Percentiles rank a stretch among this genome's conserved stretches.
These are phyloP conservation scores for Cryptomyrus ogoouensis DNA, from an alignment of 2,113 vertebrate genomes.

Conservation along the genomic window DNA sequence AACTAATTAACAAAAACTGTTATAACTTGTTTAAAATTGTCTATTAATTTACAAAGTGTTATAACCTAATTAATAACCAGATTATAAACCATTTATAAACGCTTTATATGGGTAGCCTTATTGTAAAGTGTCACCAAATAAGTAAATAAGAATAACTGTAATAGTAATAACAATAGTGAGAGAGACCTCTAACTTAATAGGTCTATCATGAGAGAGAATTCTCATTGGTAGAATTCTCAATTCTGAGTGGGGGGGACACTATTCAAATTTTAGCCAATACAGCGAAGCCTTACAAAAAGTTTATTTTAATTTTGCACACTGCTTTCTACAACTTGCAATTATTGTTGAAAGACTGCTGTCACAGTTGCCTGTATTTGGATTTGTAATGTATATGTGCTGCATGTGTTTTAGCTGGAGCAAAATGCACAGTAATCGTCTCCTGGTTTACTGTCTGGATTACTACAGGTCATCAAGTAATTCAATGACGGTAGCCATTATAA, in stretches of 20 bases:
- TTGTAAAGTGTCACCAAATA: too few relatives aligned
- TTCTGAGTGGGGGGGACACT: background rate
- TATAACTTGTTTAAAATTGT: too few relatives aligned
- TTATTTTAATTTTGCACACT: background rate
- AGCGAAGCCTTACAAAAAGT: background rate
- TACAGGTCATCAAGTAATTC: background rate
- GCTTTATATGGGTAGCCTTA: too few relatives aligned
- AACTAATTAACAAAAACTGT: too few relatives aligned
- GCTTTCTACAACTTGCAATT: background rate
- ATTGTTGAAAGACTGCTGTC: background rate
- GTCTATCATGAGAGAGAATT: background rate
- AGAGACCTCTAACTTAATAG: background rate
- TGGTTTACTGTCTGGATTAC: background rate
- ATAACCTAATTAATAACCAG: too few relatives aligned
- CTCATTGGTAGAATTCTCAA: background rate
- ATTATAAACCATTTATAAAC: too few relatives aligned
- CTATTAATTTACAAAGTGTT: too few relatives aligned
- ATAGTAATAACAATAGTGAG: background rate
- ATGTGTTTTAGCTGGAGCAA: background rate
- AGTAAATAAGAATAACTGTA: background rate
- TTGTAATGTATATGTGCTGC: background rate
- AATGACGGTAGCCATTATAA: background rate
- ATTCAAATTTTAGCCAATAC: background rate
- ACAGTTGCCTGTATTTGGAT: background rate
- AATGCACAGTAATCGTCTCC: background rate